Base-by-base conservation (phyloP, 2,888 invertebrate species). In the Eudemis profundana region DNA sequence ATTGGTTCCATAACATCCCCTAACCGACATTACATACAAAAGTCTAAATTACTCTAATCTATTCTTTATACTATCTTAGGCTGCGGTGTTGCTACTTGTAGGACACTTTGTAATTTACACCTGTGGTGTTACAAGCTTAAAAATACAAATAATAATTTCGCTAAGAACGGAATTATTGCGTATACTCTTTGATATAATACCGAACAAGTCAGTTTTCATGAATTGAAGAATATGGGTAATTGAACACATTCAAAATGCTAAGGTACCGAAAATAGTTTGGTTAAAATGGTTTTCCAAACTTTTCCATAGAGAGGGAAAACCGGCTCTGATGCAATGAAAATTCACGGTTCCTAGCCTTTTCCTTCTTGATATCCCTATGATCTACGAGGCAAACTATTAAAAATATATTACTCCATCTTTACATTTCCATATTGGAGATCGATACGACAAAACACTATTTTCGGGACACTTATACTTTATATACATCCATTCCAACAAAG, bases 1-100 rank as follows among this genome's bases (percentile, higher is more conserved):
- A 46, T 65, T 65, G 65, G 65, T 65, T 65, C 65, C 65, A 60
- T 65, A 65, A 19, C 65, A 47, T 46, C 46, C 53, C 59, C 51
- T 60, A 65, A 12, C 60, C 65, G 40, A 65, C 51, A 60, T 60
- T 59, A 65, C 53, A 65, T 65, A 60, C 65, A 65, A 65, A 65
- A 64, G 14, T 57, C 60, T 65, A 65, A 50, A 19, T 57, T 64
- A 59, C 51, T 65, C 64, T 65, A 63, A 44, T 50, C 51, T 67
- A 67, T 51, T 42, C 15, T 51, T 60, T 47, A 53, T 40, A 53
- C 38, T 65, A 65, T 46, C 51, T 65, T 60, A 53, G 65, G 59
- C 59, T 38, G 44, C 50, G 42, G 63, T 50, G 57, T 57, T 50
- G 33, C 63, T 57, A 60, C 36, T 27, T n/a, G 27, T 49, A 63